Conservation (phyloP, 2,113 vertebrate species). For the Damaliscus lunatus region DNA sequence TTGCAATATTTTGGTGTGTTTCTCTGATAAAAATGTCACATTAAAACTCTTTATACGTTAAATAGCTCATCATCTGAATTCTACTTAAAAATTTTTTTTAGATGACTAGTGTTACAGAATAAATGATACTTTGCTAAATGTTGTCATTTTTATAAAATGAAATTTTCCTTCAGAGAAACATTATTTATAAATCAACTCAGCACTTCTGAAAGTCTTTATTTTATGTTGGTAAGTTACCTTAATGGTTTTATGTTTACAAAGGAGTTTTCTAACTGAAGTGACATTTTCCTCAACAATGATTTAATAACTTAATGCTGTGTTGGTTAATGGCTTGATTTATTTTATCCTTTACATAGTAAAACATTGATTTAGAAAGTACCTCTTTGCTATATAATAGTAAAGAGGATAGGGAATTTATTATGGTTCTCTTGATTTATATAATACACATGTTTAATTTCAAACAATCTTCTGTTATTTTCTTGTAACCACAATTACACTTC, state of each 20-base stretch:
- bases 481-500: not conserved
- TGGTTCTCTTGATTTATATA: conserved; percentile 17
- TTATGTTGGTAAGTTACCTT: not conserved
- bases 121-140: not conserved
- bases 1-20: not conserved
- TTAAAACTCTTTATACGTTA: not conserved
- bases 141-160: not conserved
- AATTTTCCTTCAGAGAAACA: not conserved
- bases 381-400: not conserved
- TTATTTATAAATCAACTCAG: not conserved
- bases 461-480: not conserved
- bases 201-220: not conserved
- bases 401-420: not conserved
- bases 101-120: not conserved
- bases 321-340: conserved; percentile 53
- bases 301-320: not conserved
- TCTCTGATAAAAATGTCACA: conserved; percentile 17
- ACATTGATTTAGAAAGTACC: conserved; percentile 36
- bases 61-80: not conserved
- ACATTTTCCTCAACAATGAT: conserved; percentile 41
- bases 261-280: conserved; percentile 27
- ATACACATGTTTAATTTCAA: conserved; percentile 37
- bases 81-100: not conserved
- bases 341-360: conserved; percentile 39
- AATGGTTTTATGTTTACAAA: conserved; percentile 4